Evolutionary conservation across 2,113 vertebrate genomes (phyloP).

Genomic region (Rhineura floridana): DNA sequence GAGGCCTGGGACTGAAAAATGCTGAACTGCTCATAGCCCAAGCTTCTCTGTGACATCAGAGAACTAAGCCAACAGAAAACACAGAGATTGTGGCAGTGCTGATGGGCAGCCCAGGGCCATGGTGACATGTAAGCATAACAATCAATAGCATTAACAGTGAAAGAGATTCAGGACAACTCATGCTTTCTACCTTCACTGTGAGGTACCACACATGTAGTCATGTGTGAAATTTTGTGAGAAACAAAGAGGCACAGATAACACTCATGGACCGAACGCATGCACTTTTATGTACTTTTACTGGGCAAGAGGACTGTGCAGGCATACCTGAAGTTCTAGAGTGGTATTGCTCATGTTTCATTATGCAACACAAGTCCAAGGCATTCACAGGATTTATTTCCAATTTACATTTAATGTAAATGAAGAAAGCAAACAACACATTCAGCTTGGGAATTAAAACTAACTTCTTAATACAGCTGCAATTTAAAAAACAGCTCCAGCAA

Average conservation of each 20-base stretch:
- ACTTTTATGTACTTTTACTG: conserved; percentile 6
- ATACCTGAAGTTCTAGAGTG: background rate
- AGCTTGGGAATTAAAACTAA: conserved; percentile 65
- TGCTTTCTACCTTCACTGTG: background rate
- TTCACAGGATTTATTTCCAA: conserved; percentile 69
- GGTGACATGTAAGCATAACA: background rate
- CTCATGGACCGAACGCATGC: background rate
- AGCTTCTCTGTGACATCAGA: background rate
- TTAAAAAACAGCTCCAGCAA: conserved; percentile 42
- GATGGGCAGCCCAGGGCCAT: background rate
- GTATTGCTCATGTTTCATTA: conserved; percentile 62
- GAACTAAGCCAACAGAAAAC: background rate
- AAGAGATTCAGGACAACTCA: background rate
- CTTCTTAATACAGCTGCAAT: conserved; percentile 67
- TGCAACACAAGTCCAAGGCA: conserved; percentile 65
- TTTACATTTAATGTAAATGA: conserved; percentile 70
- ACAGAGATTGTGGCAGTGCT: background rate
- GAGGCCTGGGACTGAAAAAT: background rate
- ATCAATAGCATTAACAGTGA: background rate
- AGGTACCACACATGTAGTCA: background rate
- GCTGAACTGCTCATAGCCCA: no score
- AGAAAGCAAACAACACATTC: conserved; percentile 65
- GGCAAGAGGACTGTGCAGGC: conserved; percentile 54
- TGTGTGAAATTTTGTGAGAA: background rate
- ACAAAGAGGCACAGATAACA: background rate